Conservation (phyloP, 2,113 vertebrate genomes). For the Catharus bicknelli region DNA sequence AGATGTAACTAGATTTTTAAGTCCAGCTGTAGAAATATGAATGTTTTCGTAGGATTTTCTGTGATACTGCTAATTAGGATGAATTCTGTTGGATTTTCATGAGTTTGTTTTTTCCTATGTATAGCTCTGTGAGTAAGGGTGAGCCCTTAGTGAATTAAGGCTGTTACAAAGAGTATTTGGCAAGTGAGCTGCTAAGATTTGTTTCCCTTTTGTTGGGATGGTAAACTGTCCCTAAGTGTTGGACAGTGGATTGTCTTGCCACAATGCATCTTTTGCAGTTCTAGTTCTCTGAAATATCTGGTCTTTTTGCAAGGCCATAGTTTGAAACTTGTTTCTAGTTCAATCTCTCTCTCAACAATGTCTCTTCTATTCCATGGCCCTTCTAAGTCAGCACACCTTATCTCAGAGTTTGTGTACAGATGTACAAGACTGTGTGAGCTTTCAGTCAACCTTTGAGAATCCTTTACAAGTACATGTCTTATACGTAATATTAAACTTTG, state of each 20-base stretch:
- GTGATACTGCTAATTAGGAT: neutral
- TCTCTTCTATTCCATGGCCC: no score
- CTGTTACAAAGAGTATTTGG: neutral
- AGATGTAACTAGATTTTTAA: neutral
- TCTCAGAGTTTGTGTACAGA: no score
- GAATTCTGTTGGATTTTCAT: neutral
- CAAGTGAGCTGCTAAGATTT: neutral
- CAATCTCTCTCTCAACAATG: no score
- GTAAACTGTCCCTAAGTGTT: neutral
- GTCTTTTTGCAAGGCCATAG: no score
- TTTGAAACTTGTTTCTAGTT: no score
- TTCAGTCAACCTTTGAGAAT: no score
- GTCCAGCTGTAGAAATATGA: neutral
- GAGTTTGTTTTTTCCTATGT: neutral
- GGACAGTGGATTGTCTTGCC: no score
- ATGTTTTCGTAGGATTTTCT: neutral
- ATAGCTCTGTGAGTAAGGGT: neutral
- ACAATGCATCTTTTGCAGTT: no score
- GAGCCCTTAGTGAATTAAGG: neutral
- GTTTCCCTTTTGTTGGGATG: neutral
- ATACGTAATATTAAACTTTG: neutral
- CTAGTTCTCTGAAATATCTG: no score
- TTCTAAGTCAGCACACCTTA: no score
- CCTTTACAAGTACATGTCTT: no score
- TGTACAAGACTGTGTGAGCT: no score